These are phyloP conservation scores for Brachypteracias leptosomus DNA, from an alignment of 2,113 vertebrate genomes.

Conservation along the genomic window DNA sequence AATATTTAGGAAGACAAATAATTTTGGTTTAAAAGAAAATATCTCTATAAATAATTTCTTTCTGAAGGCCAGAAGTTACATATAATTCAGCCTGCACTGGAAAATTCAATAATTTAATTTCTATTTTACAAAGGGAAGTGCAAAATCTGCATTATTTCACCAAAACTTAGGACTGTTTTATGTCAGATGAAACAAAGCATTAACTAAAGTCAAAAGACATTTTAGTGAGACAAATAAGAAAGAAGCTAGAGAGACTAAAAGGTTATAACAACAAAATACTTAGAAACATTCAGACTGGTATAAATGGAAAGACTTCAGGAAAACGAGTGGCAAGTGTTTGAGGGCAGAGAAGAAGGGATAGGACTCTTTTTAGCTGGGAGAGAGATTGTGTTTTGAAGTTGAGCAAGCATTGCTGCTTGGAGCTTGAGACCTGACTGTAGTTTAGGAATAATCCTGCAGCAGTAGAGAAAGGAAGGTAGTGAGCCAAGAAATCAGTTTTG, in stretches of 20 bases:
- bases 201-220: neutral
- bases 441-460: neutral
- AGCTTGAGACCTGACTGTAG: neutral
- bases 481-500: neutral
- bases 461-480: neutral
- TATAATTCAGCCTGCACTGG: neutral
- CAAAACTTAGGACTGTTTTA: neutral
- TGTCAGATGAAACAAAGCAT: neutral
- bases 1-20: neutral
- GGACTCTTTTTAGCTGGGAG: neutral
- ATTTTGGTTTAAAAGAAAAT: neutral
- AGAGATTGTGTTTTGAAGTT: neutral
- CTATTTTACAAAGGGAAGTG: neutral
- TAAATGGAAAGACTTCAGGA: neutral
- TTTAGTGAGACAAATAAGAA: neutral
- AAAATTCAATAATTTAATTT: neutral
- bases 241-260: neutral
- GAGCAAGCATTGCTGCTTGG: neutral
- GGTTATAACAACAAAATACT: neutral
- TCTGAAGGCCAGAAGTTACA: neutral
- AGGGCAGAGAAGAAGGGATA: neutral
- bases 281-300: neutral
- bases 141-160: neutral
- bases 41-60: neutral
- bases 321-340: neutral